These are phyloP conservation scores for Drosophila imparisetae DNA, from an alignment of 2,888 invertebrate genomes.

Conservation along the genomic window DNA sequence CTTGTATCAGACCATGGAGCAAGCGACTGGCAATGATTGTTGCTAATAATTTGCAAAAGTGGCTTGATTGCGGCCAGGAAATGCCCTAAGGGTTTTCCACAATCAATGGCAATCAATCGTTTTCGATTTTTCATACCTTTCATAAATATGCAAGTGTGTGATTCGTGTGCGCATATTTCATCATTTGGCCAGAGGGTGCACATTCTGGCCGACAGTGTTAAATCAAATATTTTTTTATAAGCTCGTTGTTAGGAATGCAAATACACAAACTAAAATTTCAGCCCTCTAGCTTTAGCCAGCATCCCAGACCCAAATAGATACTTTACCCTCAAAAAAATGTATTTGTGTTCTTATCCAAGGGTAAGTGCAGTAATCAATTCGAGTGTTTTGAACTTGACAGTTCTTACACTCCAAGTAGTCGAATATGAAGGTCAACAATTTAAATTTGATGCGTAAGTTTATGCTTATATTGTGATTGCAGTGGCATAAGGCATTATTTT, in stretches of 20 bases:
- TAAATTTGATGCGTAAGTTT: not conserved
- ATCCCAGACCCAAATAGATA: not conserved
- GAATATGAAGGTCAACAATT: not conserved
- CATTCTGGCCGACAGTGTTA: slow-evolving; percentile 37
- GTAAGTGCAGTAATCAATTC: not conserved
- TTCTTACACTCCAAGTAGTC: not conserved
- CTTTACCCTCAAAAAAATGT: not conserved
- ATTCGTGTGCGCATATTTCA: slow-evolving; percentile 30
- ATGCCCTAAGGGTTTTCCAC: slow-evolving; percentile 55
- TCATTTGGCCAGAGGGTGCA: slow-evolving; percentile 31
- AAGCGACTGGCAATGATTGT: slow-evolving; percentile 41
- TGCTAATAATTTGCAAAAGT: slow-evolving; percentile 54
- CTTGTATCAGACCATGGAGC: not conserved
- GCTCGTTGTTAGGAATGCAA: slow-evolving; percentile 19
- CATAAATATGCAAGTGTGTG: slow-evolving; percentile 7
- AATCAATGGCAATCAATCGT: slow-evolving; percentile 66
- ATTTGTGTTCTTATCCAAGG: not conserved
- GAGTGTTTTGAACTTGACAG: slow-evolving; percentile 1
- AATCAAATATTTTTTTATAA: slow-evolving; percentile 36
- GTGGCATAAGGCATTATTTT: not conserved
- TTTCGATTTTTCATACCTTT: slow-evolving; percentile 53
- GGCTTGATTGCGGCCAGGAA: slow-evolving; percentile 69
- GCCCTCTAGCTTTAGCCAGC: not conserved
- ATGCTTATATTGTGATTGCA: not conserved
- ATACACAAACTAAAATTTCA: slow-evolving; percentile 4